Evolutionary conservation across 1,140 invertebrate species (phyloP).

Genomic region (Cydia fagiglandana): DNA sequence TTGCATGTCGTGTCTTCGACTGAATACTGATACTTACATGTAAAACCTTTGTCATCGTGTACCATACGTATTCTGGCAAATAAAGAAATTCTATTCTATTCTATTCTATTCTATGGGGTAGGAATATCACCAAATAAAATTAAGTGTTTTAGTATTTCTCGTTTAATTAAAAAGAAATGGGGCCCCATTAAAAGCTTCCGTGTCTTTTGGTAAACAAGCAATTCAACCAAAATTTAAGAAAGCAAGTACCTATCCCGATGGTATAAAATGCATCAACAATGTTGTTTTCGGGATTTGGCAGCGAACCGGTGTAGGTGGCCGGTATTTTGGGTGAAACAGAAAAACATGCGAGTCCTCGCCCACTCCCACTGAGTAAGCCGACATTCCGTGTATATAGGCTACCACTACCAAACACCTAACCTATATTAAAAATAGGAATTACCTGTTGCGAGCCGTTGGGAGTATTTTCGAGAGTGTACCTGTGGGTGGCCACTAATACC

Average conservation of each 20-base stretch:
- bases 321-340: conserved; percentile 62
- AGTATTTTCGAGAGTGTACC: not conserved
- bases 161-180: not conserved
- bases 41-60: too few relatives aligned
- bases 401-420: conserved; percentile 20
- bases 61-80: too few relatives aligned
- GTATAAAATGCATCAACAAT: conserved; percentile 14
- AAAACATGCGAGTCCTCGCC: conserved; percentile 53
- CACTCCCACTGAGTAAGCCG: conserved; percentile 38
- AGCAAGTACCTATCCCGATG: not conserved
- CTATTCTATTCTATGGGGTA: too few relatives aligned
- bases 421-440: conserved; percentile 21
- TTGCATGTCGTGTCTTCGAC: too few relatives aligned
- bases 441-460: conserved; percentile 6
- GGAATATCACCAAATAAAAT: too few relatives aligned
- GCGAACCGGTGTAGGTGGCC: conserved; percentile 64
- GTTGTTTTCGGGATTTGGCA: conserved; percentile 52
- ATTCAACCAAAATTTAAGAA: not conserved
- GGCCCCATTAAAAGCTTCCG: not conserved
- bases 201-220: not conserved
- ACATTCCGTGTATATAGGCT: conserved; percentile 9
- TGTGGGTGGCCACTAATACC: not conserved
- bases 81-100: too few relatives aligned
- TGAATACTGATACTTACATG: too few relatives aligned
- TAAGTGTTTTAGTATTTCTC: too few relatives aligned